Base-by-base conservation (phyloP, 2,797 vertebrate genomes). In the Ctenopoma kingsleyae region DNA sequence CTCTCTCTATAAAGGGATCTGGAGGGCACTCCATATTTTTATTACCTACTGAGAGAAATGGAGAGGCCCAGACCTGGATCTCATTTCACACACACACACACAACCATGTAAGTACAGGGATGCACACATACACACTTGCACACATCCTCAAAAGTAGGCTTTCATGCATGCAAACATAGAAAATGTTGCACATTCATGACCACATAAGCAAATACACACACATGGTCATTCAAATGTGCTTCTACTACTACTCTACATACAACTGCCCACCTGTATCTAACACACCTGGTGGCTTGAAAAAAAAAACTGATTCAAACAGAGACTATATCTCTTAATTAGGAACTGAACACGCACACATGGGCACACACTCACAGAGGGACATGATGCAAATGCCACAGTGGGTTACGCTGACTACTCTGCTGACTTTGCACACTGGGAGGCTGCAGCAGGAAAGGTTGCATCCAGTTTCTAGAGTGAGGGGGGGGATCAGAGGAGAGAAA, bases 1-100 rank as follows among this genome's bases (percentile, higher is more conserved):
- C 91, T 85, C 89, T 85, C 91, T 92, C 92, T 90, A 93, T 95
- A 92, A 94, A 93, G 93, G 91, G 93, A 94, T 92, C 90, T 91
- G 82, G 90, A 92, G 92, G 90, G 90, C 89, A 89, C 90, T 87
- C 91, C 93, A 91, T 93, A 91, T 92, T 92, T 92, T 94, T 94
- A 93, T 93, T 93, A 93, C 87, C 89, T 92, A 87, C 82, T 80
- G 87, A 92, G 85, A 93, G 91, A 92, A 92, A 93, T 91, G 71
- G 86, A 91, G 89, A 93, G 91, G 90, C 91, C 81, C 12, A 71
- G 90, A 91, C 89, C 87, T 74, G 76, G 91, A 88, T 93, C 87
- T 92, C 78, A 91, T 94, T 93, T 91, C 81, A 65, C 71, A 74
- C 70, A 61, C 69, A 74, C 25, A 32, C 49, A 57, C 55, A 55